Base-by-base conservation (phyloP, 2,113 vertebrate genomes). In the Heliornis fulica region DNA sequence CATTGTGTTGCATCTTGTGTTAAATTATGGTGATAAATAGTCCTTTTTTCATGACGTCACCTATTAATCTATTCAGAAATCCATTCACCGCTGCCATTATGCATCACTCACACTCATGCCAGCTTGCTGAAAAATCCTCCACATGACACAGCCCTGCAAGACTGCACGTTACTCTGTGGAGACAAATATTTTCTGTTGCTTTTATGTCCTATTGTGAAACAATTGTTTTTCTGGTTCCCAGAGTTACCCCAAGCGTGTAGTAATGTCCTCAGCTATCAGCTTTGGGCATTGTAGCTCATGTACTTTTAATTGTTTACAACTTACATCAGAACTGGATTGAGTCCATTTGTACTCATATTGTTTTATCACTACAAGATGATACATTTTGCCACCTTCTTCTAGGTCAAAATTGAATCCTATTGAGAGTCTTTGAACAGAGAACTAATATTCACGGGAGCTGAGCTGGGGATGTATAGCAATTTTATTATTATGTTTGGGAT, bases 21-120 rank as follows among this genome's bases (percentile, higher is more conserved):
- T 98, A 98, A 98, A 98, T 98, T 98, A 98, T 83, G 96, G 95
- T 98, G 98, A 98, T 98, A 98, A 98, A 98, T 98, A 97, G 97
- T 94, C 96, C 96, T 96, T 93, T 97, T 96, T 95, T 94, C 15
- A 63, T 98, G 98, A 98, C 91, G 91, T 98, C 98, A 98, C 91
- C 97, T 94, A 95, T 96, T 98, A 97, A 98, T 98, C 97, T 98
- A 98, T 98, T 98, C 97, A 95, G 96, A 97, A 98, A 98, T 96
- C 96, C 96, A 97, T 97, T 98, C 94, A 82, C 87, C 29, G 51
- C 94, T 72, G 89, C 96, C 96, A 97, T 97, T 98, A 96, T 81
- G 95, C 96, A 98, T 97, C 97, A 97, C 87, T 98, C 97, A 98
- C 48, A 17, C 59, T 96, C 70, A 83, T 86, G 96, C 97, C 89